Evolutionary conservation across 1,140 invertebrate species (phyloP).

Genomic region (Ips typographus): DNA sequence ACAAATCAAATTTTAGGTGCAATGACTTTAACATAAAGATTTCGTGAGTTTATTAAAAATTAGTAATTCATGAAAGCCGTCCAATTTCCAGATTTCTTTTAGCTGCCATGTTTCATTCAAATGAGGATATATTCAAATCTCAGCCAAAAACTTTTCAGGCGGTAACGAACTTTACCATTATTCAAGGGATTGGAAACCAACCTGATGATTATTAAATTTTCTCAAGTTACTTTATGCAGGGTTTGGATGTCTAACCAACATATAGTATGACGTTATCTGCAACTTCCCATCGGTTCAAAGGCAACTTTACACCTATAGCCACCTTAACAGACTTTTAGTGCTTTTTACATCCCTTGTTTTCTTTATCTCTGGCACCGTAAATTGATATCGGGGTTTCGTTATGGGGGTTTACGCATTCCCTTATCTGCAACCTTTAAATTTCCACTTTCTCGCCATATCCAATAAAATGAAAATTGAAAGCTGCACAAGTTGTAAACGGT

Average conservation of each 20-base stretch:
- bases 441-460: neutral
- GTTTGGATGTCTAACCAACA: too few species aligned
- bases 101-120: neutral
- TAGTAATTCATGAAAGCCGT: too few species aligned
- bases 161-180: neutral
- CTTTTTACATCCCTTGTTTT: conserved; percentile 1
- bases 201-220: conserved; percentile 2
- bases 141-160: neutral
- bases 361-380: neutral
- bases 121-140: neutral
- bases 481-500: neutral
- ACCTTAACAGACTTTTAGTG: neutral
- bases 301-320: conserved; percentile 4
- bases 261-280: too few species aligned
- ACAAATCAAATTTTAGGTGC: too few species aligned
- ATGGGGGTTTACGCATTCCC: neutral
- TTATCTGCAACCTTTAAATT: neutral
- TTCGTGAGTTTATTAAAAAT: too few species aligned
- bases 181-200: neutral
- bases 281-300: too few species aligned
- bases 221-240: neutral
- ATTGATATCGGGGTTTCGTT: neutral
- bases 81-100: neutral
- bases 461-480: too few species aligned
- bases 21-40: too few species aligned